A percentile compares a stretch with the other conserved stretches of the same genome.
Conservation (phyloP, 1,140 invertebrate genomes). For the Scaptomyza montana region DNA sequence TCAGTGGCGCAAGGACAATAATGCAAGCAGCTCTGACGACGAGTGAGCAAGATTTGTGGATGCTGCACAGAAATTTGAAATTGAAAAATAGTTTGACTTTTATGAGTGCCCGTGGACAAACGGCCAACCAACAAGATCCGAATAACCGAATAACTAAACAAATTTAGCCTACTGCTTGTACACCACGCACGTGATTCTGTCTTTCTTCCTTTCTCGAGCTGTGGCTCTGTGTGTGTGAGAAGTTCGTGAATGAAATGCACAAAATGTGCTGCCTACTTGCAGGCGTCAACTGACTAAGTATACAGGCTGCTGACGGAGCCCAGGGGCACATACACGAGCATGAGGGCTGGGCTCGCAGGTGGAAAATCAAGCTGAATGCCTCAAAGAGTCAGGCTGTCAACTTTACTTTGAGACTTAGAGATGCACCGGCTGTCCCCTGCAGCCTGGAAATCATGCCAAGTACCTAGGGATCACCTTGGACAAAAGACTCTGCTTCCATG, state of each 20-base stretch:
- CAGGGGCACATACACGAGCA: no score
- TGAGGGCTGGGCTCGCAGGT: no score
- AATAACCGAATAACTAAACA: constrained; percentile 5
- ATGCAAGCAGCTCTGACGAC: constrained; percentile 22
- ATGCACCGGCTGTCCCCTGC: no score
- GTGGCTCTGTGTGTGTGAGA: constrained; percentile 10
- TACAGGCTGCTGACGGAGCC: no score
- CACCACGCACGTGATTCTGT: not conserved
- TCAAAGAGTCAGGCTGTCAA: no score
- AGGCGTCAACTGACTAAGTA: constrained; percentile 14
- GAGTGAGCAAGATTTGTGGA: constrained; percentile 74
- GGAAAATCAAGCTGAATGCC: no score
- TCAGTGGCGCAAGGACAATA: constrained; percentile 54
- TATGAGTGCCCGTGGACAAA: constrained; percentile 74
- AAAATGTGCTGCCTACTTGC: constrained; percentile 46
- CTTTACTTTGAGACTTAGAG: no score
- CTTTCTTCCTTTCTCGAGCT: not conserved
- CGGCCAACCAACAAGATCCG: constrained; percentile 23
- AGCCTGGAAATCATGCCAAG: no score
- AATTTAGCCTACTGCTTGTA: not conserved
- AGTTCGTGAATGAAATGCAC: constrained; percentile 44
- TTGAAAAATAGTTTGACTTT: constrained; percentile 82
- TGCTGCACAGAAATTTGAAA: constrained; percentile 79
- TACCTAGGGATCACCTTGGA: no score
- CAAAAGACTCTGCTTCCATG: no score